Evolutionary conservation across 2,888 invertebrate genomes (phyloP), one percentile per base, ranked within the genome.

Genomic region (Cephus sareptanus): DNA sequence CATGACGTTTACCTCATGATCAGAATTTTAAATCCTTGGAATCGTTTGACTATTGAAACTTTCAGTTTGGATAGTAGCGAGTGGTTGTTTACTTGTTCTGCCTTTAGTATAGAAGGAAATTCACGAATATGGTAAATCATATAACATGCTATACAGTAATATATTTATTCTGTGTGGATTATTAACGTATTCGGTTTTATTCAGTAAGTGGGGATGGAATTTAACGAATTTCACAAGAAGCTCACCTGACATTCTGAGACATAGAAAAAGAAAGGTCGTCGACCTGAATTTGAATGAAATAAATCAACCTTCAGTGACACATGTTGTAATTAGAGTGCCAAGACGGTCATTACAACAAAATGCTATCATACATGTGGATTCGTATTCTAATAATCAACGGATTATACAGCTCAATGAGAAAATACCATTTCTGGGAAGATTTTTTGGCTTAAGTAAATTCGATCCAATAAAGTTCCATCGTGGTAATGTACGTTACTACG

Each of bases 1-100:
- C 93, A 93, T 75, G 92, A 93, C 75, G 85, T 92, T 84, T 94
- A 94, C 86, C 88, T 95, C 74, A 95, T 95, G 94, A 93, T 96
- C 84, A 92, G 94, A 76, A 90, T 96, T 30, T 91, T 93, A 0
- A 92, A 91, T 68, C 93, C 93, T 94, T 85, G 92, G 94, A 88
- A 93, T 93, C 81, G 92, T 75, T 74, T 95, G 11, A 94, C 95
- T 0, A 93, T 97, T 2, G 94, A 96, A 85, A 93, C 94, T 0
- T 89, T 95, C 1, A 95, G 96, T 89, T 92, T 96, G 23, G 94
- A 95, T 75, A 93, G 93, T 34, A 94, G 93, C 73, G 95, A 96
- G 81, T 97, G 97, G 97, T 91, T 97, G 31, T 96, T 95, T 88
- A 96, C 94, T 30, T 97, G 97, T 87, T 93, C 94, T 77, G 95